Base-by-base conservation (phyloP, 1,140 invertebrate species). In the Sinella curviseta region DNA sequence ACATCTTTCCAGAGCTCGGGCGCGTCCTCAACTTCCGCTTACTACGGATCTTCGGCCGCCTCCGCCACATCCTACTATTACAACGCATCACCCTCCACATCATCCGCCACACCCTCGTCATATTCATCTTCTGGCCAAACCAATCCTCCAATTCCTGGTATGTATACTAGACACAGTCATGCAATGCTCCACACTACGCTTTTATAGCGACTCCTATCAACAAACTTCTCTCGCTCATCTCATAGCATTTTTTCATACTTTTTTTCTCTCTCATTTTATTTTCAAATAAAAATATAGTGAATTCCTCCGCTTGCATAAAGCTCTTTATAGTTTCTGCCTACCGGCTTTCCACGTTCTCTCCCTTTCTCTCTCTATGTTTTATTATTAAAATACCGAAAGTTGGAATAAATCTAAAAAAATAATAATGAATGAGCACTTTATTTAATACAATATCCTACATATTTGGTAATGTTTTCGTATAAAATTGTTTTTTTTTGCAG, bases 81-180 rank as follows among this genome's bases (percentile, higher is more conserved):
- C 70, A 77, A 84, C 73, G 75, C 83, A 16, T 78, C 82, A 48
- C 79, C 83, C 14, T 79, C 77, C 26, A 80, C 83, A n/a, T 82
- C 80, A 33, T 80, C 83, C 76, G 78, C 84, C 54, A 83, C 81
- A 17, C 80, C 84, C 60, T 78, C 84, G 39, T 82, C 85, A 1
- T 85, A 85, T 76, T 79, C 82, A 35, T 74, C 83, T 33, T 78
- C 85, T 31, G 80, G 84, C 79, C 78, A 82, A 28, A 81, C 81
- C 48, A 84, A 82, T 76, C 77, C 84, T 76, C 76, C 84, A 3
- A 85, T 83, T 60, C 78, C 83, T 82, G 83, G 81, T 83, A 80
- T 77, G 65, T 60, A 14, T 17, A 76, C 24, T n/a, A n/a, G n/a
- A n/a, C n/a, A n/a, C n/a, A n/a, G 8, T 14, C 17, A 14, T 17